Base-by-base conservation (phyloP, 35 echinoderm and acorn worm genomes). In the Acanthaster planci region DNA sequence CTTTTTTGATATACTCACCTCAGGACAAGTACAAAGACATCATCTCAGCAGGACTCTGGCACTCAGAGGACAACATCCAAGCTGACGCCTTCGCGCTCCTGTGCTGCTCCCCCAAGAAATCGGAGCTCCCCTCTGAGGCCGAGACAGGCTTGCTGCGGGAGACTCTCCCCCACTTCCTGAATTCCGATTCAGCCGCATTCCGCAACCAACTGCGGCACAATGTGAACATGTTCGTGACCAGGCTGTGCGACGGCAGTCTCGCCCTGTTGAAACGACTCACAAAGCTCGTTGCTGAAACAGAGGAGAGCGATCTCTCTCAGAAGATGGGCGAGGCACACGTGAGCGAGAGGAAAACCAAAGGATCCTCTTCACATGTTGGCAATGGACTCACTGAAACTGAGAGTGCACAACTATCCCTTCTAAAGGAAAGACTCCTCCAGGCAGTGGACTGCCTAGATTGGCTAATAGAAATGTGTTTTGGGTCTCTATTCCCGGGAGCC, bases 401-500 rank as follows among this genome's bases (percentile, higher is more conserved):
- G 26, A 72, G 23, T 27, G 64, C 22, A 29, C 23, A 72, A 26
- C 2, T 72, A 14, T 26, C 23, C 14, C 0, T 29, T 36, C 34
- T 72, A 12, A 31, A 35, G 34, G 52, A 60, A 60, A 87, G 78
- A 27, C 91, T 93, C 14, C 8, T 75, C 40, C 37, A 39, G 39
- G 67, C 76, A 6, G 36, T 84, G 35, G 75, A 52, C 1, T 52
- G 88, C 16, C 58, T 92, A 31, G 85, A 99, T 55, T 87, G 83
- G 77, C 38, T 99, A 2, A 40, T 89, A 22, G 60, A 94, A 34
- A 36, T 76, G 26, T 78, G 80, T 38, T 47, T 94, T 8, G 76
- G 55, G 2, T 85, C 84, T 21, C 84, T 99, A n/a, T 99, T 94
- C 85, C 96, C 96, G 47, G 96, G 96, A 80, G 88, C 96, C 37